Evolutionary conservation across 2,797 vertebrate genomes (phyloP).

Genomic region (Ateles fusciceps): DNA sequence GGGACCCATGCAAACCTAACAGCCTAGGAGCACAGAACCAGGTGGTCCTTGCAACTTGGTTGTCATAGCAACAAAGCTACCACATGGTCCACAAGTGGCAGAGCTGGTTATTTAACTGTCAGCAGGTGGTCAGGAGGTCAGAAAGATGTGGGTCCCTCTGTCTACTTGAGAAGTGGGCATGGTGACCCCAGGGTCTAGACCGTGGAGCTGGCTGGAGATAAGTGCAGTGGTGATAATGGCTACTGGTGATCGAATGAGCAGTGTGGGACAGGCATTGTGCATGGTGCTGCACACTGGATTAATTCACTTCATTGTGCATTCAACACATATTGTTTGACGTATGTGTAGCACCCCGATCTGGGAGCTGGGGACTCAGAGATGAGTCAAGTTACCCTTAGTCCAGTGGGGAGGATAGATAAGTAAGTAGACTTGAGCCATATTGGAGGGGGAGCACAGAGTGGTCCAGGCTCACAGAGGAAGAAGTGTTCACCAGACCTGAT

Average conservation of each 20-base stretch:
- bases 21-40: background rate
- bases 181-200: background rate
- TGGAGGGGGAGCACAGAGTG: background rate
- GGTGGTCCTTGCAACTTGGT: background rate
- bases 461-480: background rate
- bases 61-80: slow-evolving; percentile 51
- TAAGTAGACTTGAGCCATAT: background rate
- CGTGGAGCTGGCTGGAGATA: background rate
- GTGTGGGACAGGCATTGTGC: background rate
- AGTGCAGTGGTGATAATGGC: background rate
- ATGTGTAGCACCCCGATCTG: background rate
- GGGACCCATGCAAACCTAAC: background rate
- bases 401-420: background rate
- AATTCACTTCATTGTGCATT: background rate
- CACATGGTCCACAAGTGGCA: background rate
- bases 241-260: background rate
- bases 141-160: background rate
- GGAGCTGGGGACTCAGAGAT: background rate
- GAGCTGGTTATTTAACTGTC: slow-evolving; percentile 39
- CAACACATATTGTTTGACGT: background rate
- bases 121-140: slow-evolving; percentile 6
- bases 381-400: background rate
- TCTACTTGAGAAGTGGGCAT: background rate
- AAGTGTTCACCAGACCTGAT: background rate
- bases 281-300: background rate